Evolutionary conservation across 1,140 invertebrate species (phyloP).

Genomic region (Drosophila pachea): DNA sequence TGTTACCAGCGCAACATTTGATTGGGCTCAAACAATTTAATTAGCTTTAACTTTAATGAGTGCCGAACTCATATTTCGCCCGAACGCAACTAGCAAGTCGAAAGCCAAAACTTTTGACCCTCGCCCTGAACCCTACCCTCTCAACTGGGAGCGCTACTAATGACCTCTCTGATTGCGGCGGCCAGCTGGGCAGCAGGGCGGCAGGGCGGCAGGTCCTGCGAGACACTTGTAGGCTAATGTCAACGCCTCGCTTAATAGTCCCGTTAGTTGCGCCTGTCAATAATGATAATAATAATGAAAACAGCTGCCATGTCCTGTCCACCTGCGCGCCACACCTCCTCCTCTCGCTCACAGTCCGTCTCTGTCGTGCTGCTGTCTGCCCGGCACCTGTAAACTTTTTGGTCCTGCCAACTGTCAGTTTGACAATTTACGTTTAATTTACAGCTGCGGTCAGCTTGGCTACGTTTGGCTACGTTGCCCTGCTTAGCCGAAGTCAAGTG

Average conservation of each 20-base stretch:
- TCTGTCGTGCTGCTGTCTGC: neutral
- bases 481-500: constrained; percentile 56
- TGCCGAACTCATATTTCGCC: constrained; percentile 7
- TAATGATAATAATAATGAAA: constrained; percentile 69
- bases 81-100: constrained; percentile 45
- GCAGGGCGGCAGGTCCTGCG: constrained; percentile 29
- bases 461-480: constrained; percentile 32
- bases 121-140: neutral
- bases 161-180: constrained; percentile 69
- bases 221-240: constrained; percentile 63
- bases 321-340: constrained; percentile 12
- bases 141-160: constrained; percentile 47
- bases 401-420: constrained; percentile 58
- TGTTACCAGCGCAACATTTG: constrained; percentile 15
- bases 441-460: constrained; percentile 60
- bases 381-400: constrained; percentile 47
- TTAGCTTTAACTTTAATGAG: constrained; percentile 50
- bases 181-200: neutral
- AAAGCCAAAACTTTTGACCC: constrained; percentile 33
- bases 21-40: constrained; percentile 32
- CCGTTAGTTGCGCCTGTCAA: constrained; percentile 68
- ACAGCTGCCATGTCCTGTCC: constrained; percentile 57
- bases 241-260: constrained; percentile 71
- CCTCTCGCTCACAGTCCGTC: neutral
- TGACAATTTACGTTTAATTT: constrained; percentile 66